Evolutionary conservation across 2,113 vertebrate species (phyloP).

Genomic region (Oxyruncus cristatus): DNA sequence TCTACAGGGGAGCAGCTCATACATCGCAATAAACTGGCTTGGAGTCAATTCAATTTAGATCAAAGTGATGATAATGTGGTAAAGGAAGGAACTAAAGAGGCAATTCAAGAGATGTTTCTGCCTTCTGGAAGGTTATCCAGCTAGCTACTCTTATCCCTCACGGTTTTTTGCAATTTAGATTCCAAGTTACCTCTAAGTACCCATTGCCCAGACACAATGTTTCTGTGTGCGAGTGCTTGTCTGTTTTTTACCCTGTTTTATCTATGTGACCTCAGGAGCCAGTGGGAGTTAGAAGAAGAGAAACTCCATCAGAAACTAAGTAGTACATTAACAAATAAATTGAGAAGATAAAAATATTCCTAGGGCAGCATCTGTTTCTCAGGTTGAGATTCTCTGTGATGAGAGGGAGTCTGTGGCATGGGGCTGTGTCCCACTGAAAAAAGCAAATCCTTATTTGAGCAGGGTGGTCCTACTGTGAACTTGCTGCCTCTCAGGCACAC

Average conservation of each 20-base stretch:
- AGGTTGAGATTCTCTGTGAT: background rate
- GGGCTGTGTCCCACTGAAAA: background rate
- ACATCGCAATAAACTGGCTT: background rate
- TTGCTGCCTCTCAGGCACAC: background rate
- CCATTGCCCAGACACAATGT: background rate
- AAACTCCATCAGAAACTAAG: background rate
- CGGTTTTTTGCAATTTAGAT: background rate
- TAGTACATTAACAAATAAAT: background rate
- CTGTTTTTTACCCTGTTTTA: background rate
- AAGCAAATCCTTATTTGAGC: background rate
- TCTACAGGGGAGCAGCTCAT: background rate
- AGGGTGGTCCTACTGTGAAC: background rate
- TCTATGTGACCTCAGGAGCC: background rate
- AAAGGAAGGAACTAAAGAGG: background rate
- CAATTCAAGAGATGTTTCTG: background rate
- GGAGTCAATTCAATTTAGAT: slow-evolving; percentile 53
- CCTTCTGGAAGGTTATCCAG: background rate
- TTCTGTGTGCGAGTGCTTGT: background rate
- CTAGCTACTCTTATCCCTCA: background rate
- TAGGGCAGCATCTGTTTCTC: background rate
- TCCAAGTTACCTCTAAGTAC: background rate
- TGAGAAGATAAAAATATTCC: background rate
- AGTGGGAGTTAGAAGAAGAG: background rate
- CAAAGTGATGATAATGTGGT: slow-evolving; percentile 16
- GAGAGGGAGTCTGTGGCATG: background rate